phyloP scores from a whole-genome alignment of 2,113 vertebrate genomes.

The Eira barbara region DNA sequence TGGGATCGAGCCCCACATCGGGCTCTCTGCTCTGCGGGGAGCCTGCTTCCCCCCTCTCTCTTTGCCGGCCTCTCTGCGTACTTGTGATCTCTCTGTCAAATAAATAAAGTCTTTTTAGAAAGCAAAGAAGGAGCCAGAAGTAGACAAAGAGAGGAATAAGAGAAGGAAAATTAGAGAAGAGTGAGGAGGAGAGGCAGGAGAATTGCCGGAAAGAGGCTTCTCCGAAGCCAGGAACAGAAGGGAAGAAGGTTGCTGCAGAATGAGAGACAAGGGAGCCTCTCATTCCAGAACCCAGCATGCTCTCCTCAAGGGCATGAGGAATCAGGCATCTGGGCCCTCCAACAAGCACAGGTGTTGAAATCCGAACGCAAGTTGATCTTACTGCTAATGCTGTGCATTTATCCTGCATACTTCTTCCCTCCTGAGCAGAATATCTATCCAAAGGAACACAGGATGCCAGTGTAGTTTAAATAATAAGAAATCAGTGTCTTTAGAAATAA shows the following conservation, averaged over 20 bases:
- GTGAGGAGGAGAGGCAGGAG: neutral
- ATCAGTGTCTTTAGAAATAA: neutral
- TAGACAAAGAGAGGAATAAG: neutral
- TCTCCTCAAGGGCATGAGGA: neutral
- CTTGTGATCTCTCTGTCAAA: too few species aligned
- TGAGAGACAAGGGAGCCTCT: neutral
- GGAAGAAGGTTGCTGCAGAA: neutral
- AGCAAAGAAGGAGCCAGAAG: neutral
- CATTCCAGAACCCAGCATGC: neutral
- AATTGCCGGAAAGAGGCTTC: neutral
- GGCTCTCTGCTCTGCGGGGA: too few species aligned
- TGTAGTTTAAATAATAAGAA: neutral
- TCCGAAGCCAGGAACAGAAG: neutral
- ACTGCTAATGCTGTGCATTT: neutral
- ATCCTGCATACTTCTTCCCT: neutral
- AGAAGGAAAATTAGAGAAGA: neutral
- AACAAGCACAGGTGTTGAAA: neutral
- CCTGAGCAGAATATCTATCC: neutral
- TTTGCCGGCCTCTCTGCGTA: too few species aligned
- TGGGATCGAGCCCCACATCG: fast-evolving
- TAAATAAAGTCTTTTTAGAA: too few species aligned
- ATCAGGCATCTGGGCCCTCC: too few species aligned
- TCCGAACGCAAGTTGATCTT: neutral
- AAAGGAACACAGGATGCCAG: neutral
- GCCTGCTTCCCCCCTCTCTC: too few species aligned